Base-by-base conservation (phyloP, 2,888 invertebrate species). In the Diarsia mendica region DNA sequence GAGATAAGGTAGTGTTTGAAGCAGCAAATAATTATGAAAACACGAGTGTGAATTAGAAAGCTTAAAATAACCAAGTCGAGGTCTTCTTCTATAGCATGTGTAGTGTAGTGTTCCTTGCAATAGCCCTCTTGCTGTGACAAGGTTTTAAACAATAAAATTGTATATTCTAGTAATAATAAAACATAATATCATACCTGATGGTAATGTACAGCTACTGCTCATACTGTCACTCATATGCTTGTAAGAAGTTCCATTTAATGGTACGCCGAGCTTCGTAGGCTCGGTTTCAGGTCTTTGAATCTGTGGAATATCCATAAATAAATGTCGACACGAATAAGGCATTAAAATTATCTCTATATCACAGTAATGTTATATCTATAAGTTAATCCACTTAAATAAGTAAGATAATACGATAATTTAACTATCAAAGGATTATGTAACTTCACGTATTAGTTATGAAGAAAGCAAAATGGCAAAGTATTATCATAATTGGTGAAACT, bases 181-280 rank as follows among this genome's bases (percentile, higher is more conserved):
- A 55, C 11, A 28, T 11, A 11, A 28, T 11, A 11, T n/a, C 11
- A 46, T 90, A 96, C 96, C 95, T 79, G 97, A 97, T 44, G 98
- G 98, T 89, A 98, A 95, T 2, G 98, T 98, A 91, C 98, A 98
- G 90, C 98, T 98, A 84, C 97, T 97, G 85, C 98, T 98, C 98
- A 98, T 98, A 79, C 97, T 97, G 90, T 98, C 98, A 68, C 92
- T 94, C 92, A 94, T 92, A 75, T 95, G 94, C 85, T 95, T 95
- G 88, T 96, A 96, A 1, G 95, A 93, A 15, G 94, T 93, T 39
- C 96, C 96, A 80, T 96, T 96, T 58, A 96, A 88, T 9, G 96
- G 94, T 20, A 93, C 93, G 46, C 95, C 94, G 2, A 96, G 92
- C 86, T 95, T 96, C 0, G 94, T 95, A n/a, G 96, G 96, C 83